These are phyloP conservation scores for Aurelia coerulea DNA, from an alignment of 30 jellyfish, hydroid and myxozoan genomes.

Conservation along the genomic window DNA sequence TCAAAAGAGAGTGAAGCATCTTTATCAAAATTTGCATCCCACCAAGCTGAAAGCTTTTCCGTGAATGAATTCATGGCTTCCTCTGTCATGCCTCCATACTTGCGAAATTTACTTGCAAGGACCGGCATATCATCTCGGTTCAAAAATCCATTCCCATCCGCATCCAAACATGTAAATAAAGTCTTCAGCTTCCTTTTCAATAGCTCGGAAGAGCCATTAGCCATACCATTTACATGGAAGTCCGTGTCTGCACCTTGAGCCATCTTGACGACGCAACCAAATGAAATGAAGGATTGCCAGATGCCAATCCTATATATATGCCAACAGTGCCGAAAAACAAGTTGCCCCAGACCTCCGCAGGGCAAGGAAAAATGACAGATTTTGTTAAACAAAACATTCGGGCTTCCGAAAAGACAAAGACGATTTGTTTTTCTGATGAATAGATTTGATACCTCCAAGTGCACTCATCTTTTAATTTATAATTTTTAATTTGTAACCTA, in stretches of 20 bases:
- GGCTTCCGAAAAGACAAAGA: no score
- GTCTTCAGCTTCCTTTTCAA: conserved; percentile 72
- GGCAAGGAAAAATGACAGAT: no score
- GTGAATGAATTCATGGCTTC: conserved; percentile 34
- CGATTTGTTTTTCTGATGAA: no score
- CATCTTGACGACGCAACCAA: neutral
- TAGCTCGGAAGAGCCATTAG: conserved; percentile 34
- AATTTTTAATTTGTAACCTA: no score
- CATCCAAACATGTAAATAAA: conserved; percentile 63
- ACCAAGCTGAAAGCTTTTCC: conserved; percentile 54
- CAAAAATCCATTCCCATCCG: conserved; percentile 54
- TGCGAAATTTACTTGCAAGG: conserved; percentile 49
- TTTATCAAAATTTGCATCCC: conserved; percentile 43
- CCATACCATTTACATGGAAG: neutral
- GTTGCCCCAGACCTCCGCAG: no score
- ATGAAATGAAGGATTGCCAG: no score
- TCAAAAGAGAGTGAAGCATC: conserved; percentile 37
- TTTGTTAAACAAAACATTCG: no score
- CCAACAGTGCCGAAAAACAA: no score
- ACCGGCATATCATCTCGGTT: conserved; percentile 54
- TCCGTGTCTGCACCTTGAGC: neutral
- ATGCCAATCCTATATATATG: no score
- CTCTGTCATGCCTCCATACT: conserved; percentile 52
- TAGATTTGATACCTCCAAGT: no score
- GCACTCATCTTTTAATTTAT: no score